Base-by-base conservation (phyloP, 2,113 vertebrate species). In the Electrona antarctica region DNA sequence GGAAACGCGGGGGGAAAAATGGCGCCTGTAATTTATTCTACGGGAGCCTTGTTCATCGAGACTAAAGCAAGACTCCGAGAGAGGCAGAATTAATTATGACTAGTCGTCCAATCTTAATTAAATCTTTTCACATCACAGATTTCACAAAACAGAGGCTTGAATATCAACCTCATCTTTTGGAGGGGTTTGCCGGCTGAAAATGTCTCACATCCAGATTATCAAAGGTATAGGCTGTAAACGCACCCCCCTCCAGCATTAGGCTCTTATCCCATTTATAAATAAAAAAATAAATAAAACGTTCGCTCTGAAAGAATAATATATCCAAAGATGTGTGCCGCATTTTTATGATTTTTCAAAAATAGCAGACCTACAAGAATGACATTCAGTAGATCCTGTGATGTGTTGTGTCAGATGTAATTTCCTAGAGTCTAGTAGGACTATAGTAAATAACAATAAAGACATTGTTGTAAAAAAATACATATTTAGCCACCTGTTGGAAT, bases 91-190 rank as follows among this genome's bases (percentile, higher is more conserved):
- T 91, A 93, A 93, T 94, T 91, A 93, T 88, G 87, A 87, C 82
- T 87, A 75, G 86, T 85, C 59, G 11, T 75, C 80, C 83, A 91
- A 93, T 94, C 93, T 93, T 94, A 94, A 94, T 93, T 92, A 93
- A 93, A 94, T 94, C 91, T 93, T 92, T 89, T 91, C 89, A 87
- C 89, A 89, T 92, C 88, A 87, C 77, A 87, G 88, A 91, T 93
- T 92, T 89, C 74, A 75, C 78, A 92, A 86, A 92, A 92, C 89
- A 80, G 86, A 87, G 15, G 70, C 58, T 71, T 84, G 85, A 86
- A 83, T 87, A 89, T 93, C 89, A 86, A 76, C 80, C 81, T 89
- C 85, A 90, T 93, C 86, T 85, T 74, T 82, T 15, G 74, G 64
- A 6, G 79, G 56, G 52, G 65, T 52, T 21, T 47, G 5, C 61